Conservation (phyloP, 37 sponge, comb jelly and placozoan genomes). For the Amphimedon queenslandica region DNA sequence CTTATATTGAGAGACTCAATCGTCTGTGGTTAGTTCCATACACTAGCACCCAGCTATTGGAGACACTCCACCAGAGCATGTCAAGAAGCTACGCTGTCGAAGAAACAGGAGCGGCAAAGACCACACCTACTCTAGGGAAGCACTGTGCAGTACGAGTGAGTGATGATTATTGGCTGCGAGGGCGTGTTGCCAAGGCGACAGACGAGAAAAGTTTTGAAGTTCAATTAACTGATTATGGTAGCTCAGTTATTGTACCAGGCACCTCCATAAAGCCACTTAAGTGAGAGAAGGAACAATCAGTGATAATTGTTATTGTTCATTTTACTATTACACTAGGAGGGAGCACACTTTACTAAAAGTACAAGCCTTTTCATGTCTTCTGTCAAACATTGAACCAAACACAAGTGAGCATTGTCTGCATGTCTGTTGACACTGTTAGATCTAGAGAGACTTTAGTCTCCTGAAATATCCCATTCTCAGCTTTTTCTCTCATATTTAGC, state of each 20-base stretch:
- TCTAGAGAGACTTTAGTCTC: no score
- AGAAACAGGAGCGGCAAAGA: background rate
- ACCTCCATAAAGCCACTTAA: conserved; percentile 39
- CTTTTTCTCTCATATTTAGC: no score
- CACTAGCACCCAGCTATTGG: conserved; percentile 15
- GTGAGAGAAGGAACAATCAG: conserved; percentile 21
- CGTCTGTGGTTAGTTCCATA: conserved; percentile 41
- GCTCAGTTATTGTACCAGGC: conserved; percentile 39
- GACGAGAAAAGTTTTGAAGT: conserved; percentile 36
- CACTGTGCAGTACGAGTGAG: conserved; percentile 55
- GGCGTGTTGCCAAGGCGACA: conserved; percentile 11
- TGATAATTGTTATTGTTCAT: background rate
- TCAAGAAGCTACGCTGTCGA: conserved; percentile 21
- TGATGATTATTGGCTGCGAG: conserved; percentile 57
- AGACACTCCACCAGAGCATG: conserved; percentile 55
- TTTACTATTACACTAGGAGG: conserved; percentile 7
- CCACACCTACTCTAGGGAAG: conserved; percentile 5
- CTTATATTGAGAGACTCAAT: conserved; percentile 47
- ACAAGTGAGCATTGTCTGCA: conserved; percentile 5
- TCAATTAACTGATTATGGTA: conserved; percentile 56
- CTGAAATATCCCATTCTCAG: no score
- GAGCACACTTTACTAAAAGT: conserved; percentile 25
- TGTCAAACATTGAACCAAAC: conserved; percentile 31
- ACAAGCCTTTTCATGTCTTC: conserved; percentile 36
- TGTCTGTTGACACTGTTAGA: background rate